Evolutionary conservation across 2,797 vertebrate species (phyloP), one percentile per base, ranked within the genome.

Genomic region (Acanthopagrus latus): DNA sequence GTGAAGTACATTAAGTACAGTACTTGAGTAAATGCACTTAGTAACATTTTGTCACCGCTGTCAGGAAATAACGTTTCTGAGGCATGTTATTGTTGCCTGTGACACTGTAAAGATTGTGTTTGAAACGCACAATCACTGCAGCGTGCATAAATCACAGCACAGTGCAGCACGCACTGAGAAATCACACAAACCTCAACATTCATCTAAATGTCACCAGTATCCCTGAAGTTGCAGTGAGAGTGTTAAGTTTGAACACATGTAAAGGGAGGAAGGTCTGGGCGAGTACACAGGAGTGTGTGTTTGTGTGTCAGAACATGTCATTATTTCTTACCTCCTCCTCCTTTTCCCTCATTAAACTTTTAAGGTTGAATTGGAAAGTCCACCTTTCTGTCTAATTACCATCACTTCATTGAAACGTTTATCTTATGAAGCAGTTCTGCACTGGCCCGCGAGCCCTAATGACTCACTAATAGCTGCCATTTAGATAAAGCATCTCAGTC

Each of bases 71-170:
- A 44, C 25, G 13, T 47, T 33, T 33, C 13, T 5, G 63, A 68
- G 52, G 23, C 21, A 12, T 50, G 23, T 21, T 60, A 73, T 67
- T 27, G 71, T 74, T 20, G 17, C 14, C 57, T 78, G 55, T 68
- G 58, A 74, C 62, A 43, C 68, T 64, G 57, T 58, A 41, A 77
- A 41, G 20, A 64, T n/a, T 59, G n/a, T 47, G 57, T 74, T 79
- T 43, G 13, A 76, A 56, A 67, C 70, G 54, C 54, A 64, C 72
- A 66, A 73, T 82, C 82, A 80, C 76, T 74, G 64, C 55, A 11
- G 48, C 16, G 2, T 69, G 69, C 63, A 81, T 62, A 48, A 64
- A 69, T 79, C 57, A 25, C 46, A 65, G 14, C n/a, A n/a, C 7
- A 20, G 69, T 23, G 12, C 55, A 50, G 38, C n/a, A 12, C 55